Evolutionary conservation across 2,888 invertebrate genomes (phyloP).

Genomic region (Pterostichus madidus): DNA sequence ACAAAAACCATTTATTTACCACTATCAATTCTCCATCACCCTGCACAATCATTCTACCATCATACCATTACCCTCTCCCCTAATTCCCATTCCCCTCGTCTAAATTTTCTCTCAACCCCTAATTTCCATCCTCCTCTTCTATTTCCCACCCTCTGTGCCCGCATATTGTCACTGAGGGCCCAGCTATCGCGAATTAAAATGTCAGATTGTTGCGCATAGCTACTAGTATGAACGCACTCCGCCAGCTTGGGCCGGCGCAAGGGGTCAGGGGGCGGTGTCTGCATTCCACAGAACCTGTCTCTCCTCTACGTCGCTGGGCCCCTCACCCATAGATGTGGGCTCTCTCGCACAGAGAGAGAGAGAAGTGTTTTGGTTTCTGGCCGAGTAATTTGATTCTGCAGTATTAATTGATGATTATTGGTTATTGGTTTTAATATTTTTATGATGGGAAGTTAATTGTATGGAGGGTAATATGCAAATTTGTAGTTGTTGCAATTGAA

Average conservation of each 20-base stretch:
- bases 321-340: background rate
- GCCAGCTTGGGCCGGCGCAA: background rate
- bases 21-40: too few relatives aligned
- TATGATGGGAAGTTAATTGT: background rate
- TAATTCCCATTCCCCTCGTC: background rate
- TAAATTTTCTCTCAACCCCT: background rate
- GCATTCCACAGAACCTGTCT: slow-evolving; percentile 63
- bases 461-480: too few relatives aligned
- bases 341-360: background rate
- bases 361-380: slow-evolving; percentile 10
- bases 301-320: slow-evolving; percentile 11
- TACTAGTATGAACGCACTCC: background rate
- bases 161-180: background rate
- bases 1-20: too few relatives aligned
- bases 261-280: slow-evolving; percentile 30
- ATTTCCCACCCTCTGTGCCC: background rate
- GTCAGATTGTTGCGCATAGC: slow-evolving; percentile 20
- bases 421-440: background rate
- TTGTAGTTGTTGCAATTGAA: too few relatives aligned
- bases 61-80: background rate
- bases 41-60: too few relatives aligned
- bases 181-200: slow-evolving; percentile 50
- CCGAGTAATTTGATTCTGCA: background rate
- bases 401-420: background rate
- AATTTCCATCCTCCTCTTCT: background rate